Evolutionary conservation across 2,797 vertebrate genomes (phyloP).

Genomic region (Danio aesculapii): DNA sequence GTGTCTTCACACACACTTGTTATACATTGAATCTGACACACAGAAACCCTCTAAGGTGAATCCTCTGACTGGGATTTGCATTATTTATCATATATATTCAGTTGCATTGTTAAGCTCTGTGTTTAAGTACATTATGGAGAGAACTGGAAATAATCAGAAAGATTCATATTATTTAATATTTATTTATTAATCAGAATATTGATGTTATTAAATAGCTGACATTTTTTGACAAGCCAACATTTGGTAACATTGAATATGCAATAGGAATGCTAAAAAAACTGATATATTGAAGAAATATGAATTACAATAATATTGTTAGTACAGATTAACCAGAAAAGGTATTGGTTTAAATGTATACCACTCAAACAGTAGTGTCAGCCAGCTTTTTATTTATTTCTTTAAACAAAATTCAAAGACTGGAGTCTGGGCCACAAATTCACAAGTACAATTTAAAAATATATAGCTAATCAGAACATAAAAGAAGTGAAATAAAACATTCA

Average conservation of each 20-base stretch:
- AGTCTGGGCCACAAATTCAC: too few species aligned
- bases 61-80: not conserved
- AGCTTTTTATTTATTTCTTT: too few species aligned
- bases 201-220: slow-evolving; percentile 5
- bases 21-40: not conserved
- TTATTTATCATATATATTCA: slow-evolving; percentile 11
- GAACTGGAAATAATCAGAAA: not conserved
- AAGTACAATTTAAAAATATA: too few species aligned
- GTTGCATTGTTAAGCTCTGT: not conserved
- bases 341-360: not conserved
- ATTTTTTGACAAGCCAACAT: slow-evolving; percentile 35
- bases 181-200: too few species aligned
- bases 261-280: not conserved
- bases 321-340: not conserved
- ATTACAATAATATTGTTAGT: not conserved
- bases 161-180: too few species aligned
- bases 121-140: not conserved
- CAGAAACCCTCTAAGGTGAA: not conserved
- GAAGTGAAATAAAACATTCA: too few species aligned
- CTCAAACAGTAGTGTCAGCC: not conserved
- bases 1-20: not conserved
- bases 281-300: not conserved
- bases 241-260: not conserved
- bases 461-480: too few species aligned
- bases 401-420: too few species aligned